A percentile compares a stretch with the other conserved stretches of the same genome.
Evolutionary conservation across 2,113 vertebrate species (phyloP).

Genomic region (Protobothrops mucrosquamatus): DNA sequence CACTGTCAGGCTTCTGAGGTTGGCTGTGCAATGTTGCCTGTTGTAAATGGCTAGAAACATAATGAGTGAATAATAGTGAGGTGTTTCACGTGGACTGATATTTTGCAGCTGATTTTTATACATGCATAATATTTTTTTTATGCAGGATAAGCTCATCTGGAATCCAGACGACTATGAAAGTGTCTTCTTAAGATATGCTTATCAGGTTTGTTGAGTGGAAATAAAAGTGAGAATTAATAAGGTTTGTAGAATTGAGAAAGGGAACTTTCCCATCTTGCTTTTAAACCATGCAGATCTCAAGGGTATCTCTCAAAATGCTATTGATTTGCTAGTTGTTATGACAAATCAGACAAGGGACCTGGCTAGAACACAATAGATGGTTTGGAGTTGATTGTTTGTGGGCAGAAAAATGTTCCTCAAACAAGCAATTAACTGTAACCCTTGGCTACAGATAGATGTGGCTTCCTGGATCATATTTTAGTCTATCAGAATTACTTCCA

Average conservation of each 20-base stretch:
- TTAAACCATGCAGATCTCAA: slow-evolving; percentile 24
- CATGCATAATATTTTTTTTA: slow-evolving; percentile 28
- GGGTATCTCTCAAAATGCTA: slow-evolving; percentile 37
- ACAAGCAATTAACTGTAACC: slow-evolving; percentile 55
- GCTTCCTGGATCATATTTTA: slow-evolving; percentile 36
- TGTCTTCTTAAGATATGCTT: slow-evolving; percentile 59
- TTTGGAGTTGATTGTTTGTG: slow-evolving; percentile 15
- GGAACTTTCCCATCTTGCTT: background rate
- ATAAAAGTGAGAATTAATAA: background rate
- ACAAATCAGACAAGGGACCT: slow-evolving; percentile 29
- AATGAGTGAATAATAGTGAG: background rate
- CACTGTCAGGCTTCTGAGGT: background rate
- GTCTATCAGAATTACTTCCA: slow-evolving; percentile 42
- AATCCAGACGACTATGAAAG: slow-evolving; percentile 47
- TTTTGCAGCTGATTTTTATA: slow-evolving; percentile 37
- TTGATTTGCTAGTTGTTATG: slow-evolving; percentile 36
- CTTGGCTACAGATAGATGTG: slow-evolving; percentile 33
- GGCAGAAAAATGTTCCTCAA: slow-evolving; percentile 48
- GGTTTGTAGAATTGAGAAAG: background rate
- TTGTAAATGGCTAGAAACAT: slow-evolving; percentile 28
- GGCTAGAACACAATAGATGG: slow-evolving; percentile 24
- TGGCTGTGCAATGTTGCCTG: background rate
- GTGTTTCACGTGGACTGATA: slow-evolving; percentile 9
- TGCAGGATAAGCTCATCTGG: slow-evolving; percentile 52
- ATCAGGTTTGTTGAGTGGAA: slow-evolving; percentile 63